Conservation (phyloP, 2,888 invertebrate genomes). For the Horisme vitalbata region DNA sequence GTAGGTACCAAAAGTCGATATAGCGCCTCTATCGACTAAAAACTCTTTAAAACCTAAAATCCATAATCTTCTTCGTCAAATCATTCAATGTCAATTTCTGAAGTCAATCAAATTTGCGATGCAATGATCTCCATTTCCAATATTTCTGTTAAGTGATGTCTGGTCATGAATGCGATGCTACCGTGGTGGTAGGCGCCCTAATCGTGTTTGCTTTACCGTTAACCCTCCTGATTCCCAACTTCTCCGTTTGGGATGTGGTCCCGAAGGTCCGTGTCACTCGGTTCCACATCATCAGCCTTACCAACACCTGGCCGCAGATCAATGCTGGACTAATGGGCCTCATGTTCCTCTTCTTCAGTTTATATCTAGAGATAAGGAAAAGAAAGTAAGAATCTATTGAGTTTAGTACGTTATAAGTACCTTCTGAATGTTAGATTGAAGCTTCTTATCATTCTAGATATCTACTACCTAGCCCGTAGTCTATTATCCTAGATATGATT, state of each 20-base stretch:
- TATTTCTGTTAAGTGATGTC: constrained; percentile 42
- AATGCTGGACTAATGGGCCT: constrained; percentile 50
- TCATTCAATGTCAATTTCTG: background rate
- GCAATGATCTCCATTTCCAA: constrained; percentile 4
- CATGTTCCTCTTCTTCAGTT: constrained; percentile 56
- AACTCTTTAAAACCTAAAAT: no score
- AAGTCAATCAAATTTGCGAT: background rate
- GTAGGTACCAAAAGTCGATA: no score
- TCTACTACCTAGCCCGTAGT: no score
- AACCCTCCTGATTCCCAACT: constrained; percentile 62
- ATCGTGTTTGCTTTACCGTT: constrained; percentile 65
- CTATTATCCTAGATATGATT: no score
- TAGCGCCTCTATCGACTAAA: no score
- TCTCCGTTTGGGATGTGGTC: constrained; percentile 64
- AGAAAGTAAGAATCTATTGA: constrained; percentile 55
- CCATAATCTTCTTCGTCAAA: constrained; percentile 5
- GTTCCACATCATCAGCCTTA: constrained; percentile 53
- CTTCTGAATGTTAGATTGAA: no score
- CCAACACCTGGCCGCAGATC: constrained; percentile 61
- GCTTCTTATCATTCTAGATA: no score
- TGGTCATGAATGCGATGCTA: constrained; percentile 43
- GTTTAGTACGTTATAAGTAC: background rate
- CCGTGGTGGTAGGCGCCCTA: constrained; percentile 41
- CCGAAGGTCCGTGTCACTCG: constrained; percentile 64
- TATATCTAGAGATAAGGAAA: constrained; percentile 68